phyloP scores from a whole-genome alignment of 2,113 vertebrate genomes.

The Pedetes capensis region DNA sequence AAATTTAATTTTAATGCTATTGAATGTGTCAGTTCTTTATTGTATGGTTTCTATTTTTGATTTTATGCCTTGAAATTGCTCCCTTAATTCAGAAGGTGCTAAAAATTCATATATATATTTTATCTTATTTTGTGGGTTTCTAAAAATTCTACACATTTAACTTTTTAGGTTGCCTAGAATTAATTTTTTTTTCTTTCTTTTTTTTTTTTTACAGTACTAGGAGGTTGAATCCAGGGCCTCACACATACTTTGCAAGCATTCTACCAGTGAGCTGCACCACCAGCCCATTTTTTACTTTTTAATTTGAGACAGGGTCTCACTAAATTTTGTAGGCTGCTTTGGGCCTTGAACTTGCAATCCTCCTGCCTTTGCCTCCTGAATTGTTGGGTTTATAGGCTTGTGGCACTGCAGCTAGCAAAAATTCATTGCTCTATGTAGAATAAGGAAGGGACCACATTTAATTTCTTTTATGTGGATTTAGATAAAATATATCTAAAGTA shows the following conservation, averaged over 20 bases:
- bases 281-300: too few relatives aligned
- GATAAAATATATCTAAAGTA: not conserved
- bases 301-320: too few relatives aligned
- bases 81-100: not conserved
- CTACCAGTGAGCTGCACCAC: too few relatives aligned
- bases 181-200: not conserved
- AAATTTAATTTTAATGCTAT: slow-evolving; percentile 29
- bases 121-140: not conserved
- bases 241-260: too few relatives aligned
- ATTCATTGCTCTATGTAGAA: not conserved
- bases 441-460: not conserved
- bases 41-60: slow-evolving; percentile 15
- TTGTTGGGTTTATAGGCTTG: too few relatives aligned
- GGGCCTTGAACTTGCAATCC: too few relatives aligned
- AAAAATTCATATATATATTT: not conserved
- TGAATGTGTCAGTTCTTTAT: not conserved
- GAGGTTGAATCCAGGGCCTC: too few relatives aligned
- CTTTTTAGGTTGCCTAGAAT: not conserved
- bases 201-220: too few relatives aligned
- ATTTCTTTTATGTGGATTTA: not conserved
- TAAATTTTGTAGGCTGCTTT: too few relatives aligned
- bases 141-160: not conserved
- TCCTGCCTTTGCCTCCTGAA: too few relatives aligned
- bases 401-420: too few relatives aligned
- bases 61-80: slow-evolving; percentile 39